These are phyloP conservation scores for Heteromurus nitidus DNA, from an alignment of 2,888 invertebrate species.

Conservation along the genomic window DNA sequence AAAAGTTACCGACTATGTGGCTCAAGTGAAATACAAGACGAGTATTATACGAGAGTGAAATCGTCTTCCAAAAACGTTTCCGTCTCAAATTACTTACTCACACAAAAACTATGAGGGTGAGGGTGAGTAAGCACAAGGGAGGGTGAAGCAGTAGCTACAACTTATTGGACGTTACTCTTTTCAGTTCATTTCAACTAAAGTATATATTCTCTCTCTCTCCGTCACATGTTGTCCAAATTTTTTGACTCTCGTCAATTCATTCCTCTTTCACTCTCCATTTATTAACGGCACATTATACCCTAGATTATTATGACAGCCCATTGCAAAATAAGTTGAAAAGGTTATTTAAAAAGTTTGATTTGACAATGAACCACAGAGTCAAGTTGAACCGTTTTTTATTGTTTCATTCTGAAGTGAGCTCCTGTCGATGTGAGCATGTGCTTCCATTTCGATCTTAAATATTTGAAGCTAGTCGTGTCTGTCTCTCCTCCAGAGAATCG, in stretches of 20 bases:
- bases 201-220: conserved; percentile 24
- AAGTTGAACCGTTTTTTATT: no score
- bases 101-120: conserved; percentile 7
- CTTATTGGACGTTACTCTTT: not conserved
- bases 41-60: conserved; percentile 37
- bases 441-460: no score
- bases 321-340: conserved; percentile 55
- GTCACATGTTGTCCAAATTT: conserved; percentile 60
- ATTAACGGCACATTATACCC: conserved; percentile 36
- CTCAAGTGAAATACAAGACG: conserved; percentile 51
- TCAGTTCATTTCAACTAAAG: conserved; percentile 46
- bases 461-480: no score
- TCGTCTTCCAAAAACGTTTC: conserved; percentile 48
- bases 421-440: no score
- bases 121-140: conserved; percentile 9
- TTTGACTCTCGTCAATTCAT: no score
- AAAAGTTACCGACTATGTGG: conserved; percentile 48
- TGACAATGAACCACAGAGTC: conserved; percentile 57
- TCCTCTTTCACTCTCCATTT: no score
- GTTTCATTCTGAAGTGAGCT: no score
- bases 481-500: no score
- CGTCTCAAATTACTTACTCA: conserved; percentile 57
- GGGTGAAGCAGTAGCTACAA: not conserved
- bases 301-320: conserved; percentile 55
- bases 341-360: conserved; percentile 60